Base-by-base conservation (phyloP, 2,113 vertebrate genomes). In the Cyanoderma ruficeps region DNA sequence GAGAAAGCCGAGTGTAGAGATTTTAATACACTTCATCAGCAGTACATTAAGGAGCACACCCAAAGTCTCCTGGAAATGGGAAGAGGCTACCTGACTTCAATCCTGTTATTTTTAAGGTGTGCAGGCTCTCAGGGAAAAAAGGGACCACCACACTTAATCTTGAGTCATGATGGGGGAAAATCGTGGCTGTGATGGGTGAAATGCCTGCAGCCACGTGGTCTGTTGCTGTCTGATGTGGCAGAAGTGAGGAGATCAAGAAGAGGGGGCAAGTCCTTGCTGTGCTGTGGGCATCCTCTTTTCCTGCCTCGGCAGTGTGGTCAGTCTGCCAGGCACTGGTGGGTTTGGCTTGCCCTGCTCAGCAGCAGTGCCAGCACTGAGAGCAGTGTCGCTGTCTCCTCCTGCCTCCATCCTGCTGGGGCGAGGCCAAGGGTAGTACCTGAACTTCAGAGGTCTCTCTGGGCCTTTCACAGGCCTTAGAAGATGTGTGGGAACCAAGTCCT, bases 381-480 rank as follows among this genome's bases (percentile, higher is more conserved):
- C 44, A 57, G 15, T 0, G 6, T 1, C 31, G 23, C 17, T 3
- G 0, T 19, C 10, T 52, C 10, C 20, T 72, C 7, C 41, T 87
- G 35, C 14, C 30, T 39, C 52, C 6, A 6, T 17, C 21, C 63
- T 83, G 41, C 53, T 6, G 18, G 28, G 19, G 15, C 15, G 49
- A 42, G 33, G 56, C 11, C 30, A 21, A 19, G 4, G 20, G 2
- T 15, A 13, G 33, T 18, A 15, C 27, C 44, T 28, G 27, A 35
- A 9, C 16, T 44, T 25, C n/a, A 19, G 37, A 18, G 11, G 7
- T 21, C 28, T 60, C 14, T 23, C 42, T 63, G 50, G 13, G 22
- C 20, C 47, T 85, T 90, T 57, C 49, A 50, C 24, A 53, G 59
- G 12, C 55, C 35, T 70, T 49, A 39, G 16, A 41, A 89, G 27